Percentiles rank a stretch among this genome's conserved stretches.
phyloP scores from a whole-genome alignment of 2,113 vertebrate genomes.

The Saccopteryx bilineata region DNA sequence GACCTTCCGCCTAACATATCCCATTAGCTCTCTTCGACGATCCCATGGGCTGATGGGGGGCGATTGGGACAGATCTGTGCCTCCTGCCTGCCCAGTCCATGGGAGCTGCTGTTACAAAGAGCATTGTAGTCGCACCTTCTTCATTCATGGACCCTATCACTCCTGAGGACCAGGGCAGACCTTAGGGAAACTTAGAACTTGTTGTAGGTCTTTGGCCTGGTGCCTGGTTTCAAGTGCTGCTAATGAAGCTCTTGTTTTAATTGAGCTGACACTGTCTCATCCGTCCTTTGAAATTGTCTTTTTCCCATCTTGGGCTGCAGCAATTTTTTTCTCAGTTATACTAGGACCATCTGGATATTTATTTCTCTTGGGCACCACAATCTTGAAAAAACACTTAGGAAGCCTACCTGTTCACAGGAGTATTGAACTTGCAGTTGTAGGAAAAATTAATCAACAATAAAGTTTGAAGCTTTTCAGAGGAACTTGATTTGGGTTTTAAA shows the following conservation, averaged over 20 bases:
- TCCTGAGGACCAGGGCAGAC: neutral
- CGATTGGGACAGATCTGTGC: neutral
- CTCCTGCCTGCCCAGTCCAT: neutral
- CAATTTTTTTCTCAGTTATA: neutral
- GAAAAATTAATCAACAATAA: neutral
- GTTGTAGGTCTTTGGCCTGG: conserved; percentile 18
- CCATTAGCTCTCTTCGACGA: neutral
- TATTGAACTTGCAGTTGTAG: neutral
- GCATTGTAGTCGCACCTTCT: neutral
- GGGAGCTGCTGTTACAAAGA: too few species aligned
- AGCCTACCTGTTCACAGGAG: neutral
- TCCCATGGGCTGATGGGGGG: neutral
- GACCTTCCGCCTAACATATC: neutral
- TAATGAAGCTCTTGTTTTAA: neutral
- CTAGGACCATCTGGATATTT: neutral
- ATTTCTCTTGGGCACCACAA: neutral
- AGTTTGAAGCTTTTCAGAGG: neutral
- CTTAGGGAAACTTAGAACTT: conserved; percentile 16
- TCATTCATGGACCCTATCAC: neutral
- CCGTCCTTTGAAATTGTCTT: neutral
- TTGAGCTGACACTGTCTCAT: neutral
- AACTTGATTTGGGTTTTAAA: neutral
- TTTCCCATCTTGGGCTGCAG: neutral
- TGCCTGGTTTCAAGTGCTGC: neutral
- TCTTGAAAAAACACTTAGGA: conserved; percentile 9